Percentiles rank a stretch among this genome's conserved stretches.
These are phyloP conservation scores for Coleophora deauratella DNA, from an alignment of 2,888 invertebrate species.

Conservation along the genomic window DNA sequence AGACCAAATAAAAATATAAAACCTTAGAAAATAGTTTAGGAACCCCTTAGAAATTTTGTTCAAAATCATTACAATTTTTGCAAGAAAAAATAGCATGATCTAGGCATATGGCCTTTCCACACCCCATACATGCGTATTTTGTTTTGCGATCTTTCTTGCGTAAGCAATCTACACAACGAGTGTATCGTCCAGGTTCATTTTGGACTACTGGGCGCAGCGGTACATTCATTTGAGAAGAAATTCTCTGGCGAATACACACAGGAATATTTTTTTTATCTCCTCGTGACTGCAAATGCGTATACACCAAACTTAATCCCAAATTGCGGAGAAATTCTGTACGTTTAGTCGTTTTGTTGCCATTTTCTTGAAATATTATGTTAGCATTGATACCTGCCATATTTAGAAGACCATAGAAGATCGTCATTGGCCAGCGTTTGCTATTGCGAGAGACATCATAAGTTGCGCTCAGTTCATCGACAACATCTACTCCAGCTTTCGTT, in stretches of 20 bases:
- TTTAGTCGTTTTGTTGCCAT: slow-evolving; percentile 7
- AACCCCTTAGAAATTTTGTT: too few relatives aligned
- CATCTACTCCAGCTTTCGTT: slow-evolving; percentile 25
- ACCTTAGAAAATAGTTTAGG: too few relatives aligned
- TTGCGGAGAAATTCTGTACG: slow-evolving; percentile 8
- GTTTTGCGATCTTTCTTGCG: slow-evolving; percentile 11
- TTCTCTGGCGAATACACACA: slow-evolving; percentile 3
- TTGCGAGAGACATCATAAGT: slow-evolving; percentile 19
- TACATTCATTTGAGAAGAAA: slow-evolving; percentile 5
- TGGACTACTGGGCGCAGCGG: not conserved
- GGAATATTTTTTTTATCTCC: slow-evolving; percentile 8
- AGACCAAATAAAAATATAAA: too few relatives aligned
- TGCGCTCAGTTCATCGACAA: slow-evolving; percentile 19
- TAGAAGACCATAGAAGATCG: slow-evolving; percentile 17
- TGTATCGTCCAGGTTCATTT: slow-evolving; percentile 6
- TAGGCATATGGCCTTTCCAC: slow-evolving; percentile 4
- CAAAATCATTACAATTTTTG: slow-evolving; percentile 6
- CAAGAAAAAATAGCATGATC: slow-evolving; percentile 1
- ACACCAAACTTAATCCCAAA: slow-evolving; percentile 4
- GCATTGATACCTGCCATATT: slow-evolving; percentile 19
- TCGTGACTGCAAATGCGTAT: slow-evolving; percentile 4
- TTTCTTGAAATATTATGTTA: slow-evolving; percentile 16
- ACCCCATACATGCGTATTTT: slow-evolving; percentile 5
- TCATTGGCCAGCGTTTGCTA: slow-evolving; percentile 21
- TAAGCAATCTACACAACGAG: slow-evolving; percentile 8